Evolutionary conservation across 2,888 invertebrate species (phyloP), one percentile per base, ranked within the genome.

Genomic region (Meloe dianella): DNA sequence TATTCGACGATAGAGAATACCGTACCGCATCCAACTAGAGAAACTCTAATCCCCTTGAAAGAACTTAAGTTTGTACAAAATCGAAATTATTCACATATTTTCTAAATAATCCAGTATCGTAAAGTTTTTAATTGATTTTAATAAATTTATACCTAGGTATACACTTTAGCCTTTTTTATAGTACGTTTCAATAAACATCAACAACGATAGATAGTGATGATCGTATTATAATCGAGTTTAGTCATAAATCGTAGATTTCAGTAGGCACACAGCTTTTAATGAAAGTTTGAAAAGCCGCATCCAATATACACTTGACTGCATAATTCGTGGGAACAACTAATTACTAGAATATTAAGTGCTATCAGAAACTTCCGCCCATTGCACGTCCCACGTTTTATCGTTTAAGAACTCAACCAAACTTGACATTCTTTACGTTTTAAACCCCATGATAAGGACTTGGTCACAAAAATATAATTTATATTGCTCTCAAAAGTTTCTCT

Each of bases 281-380:
- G 70, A 73, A 71, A 71, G 70, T 71, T 69, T 68, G 68, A 72
- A 70, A 72, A 72, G 73, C 72, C 66, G 66, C 68, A 71, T 73
- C 70, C 69, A 69, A 70, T 71, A 68, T 68, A 73, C 73, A 73
- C 71, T 73, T 64, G 70, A 67, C 59, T 73, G 73, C 69, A 68
- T 73, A 71, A 71, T 71, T 71, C 66, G 60, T 63, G 71, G 57
- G 72, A 74, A 76, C 75, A 74, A 77, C 76, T 77, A 79, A 74
- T 77, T 77, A 78, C 77, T 75, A 73, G 77, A 78, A 78, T 79
- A 78, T 79, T 78, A 78, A 78, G 77, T 78, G 78, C 76, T 79
- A 80, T 79, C 80, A 76, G 74, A 71, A 73, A 71, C 74, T 80
- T 79, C 80, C 79, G 78, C 77, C 73, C 78, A 78, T 76, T 80